phyloP scores from a whole-genome alignment of 2,888 invertebrate genomes.

The Ornithoptera priamus region DNA sequence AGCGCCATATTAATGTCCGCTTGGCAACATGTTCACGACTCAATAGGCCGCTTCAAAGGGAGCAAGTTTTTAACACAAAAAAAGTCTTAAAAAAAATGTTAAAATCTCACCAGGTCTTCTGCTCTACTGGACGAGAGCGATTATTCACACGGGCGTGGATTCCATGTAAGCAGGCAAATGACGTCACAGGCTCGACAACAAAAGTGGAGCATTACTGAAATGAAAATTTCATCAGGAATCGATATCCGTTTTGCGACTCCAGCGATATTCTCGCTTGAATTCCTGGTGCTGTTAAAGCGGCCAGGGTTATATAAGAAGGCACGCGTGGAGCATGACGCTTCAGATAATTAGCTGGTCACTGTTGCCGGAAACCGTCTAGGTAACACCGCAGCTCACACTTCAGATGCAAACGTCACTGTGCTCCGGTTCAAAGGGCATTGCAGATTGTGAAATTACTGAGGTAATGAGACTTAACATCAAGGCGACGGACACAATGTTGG shows the following conservation, averaged over 20 bases:
- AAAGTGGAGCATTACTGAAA: conserved; percentile 28
- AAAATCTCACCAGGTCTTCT: conserved; percentile 39
- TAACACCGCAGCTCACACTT: too few species aligned
- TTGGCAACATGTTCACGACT: conserved; percentile 41
- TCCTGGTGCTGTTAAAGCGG: neutral
- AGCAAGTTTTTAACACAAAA: conserved; percentile 37
- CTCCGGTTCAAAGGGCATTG: too few species aligned
- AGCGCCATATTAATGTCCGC: neutral
- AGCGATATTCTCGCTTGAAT: neutral
- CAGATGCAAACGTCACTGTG: too few species aligned
- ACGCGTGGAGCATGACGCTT: too few species aligned
- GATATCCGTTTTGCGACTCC: conserved; percentile 1
- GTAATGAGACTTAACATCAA: too few species aligned
- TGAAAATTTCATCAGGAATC: conserved; percentile 24
- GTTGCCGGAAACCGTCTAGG: too few species aligned
- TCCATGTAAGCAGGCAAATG: conserved; percentile 27
- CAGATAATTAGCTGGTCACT: too few species aligned
- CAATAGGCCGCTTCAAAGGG: conserved; percentile 45
- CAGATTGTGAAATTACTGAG: too few species aligned
- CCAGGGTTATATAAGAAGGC: too few species aligned
- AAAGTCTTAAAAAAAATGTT: conserved; percentile 36
- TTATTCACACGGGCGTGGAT: conserved; percentile 39
- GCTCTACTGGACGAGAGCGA: conserved; percentile 45
- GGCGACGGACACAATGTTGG: too few species aligned
- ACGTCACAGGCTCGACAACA: conserved; percentile 27